Conservation (phyloP, 2,888 invertebrate genomes). For the Folsomia candida region DNA sequence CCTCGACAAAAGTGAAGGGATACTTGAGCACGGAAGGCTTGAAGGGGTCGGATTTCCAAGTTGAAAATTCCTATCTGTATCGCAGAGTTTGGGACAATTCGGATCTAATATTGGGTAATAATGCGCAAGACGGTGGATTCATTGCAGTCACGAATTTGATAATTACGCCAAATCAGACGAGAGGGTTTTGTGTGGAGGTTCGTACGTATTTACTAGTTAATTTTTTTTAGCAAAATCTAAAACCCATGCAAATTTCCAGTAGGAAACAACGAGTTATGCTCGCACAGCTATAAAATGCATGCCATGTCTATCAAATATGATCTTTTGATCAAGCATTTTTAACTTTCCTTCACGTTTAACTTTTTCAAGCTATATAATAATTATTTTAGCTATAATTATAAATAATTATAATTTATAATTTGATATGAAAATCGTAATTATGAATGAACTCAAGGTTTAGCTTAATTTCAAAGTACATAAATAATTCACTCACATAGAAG, state of each 20-base stretch:
- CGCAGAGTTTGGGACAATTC: conserved; percentile 56
- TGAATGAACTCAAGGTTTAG: no score
- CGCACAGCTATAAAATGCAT: not conserved
- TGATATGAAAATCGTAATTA: no score
- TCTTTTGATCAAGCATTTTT: no score
- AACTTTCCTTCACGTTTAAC: no score
- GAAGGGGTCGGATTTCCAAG: conserved; percentile 37
- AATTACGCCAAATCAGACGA: conserved; percentile 56
- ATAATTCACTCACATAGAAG: no score
- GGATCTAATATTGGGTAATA: conserved; percentile 55
- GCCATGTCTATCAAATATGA: not conserved
- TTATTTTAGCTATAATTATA: no score
- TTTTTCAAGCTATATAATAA: no score
- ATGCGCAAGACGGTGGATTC: conserved; percentile 56
- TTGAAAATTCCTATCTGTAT: conserved; percentile 47
- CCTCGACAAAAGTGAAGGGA: conserved; percentile 59
- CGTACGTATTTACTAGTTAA: conserved; percentile 9
- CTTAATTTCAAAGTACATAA: no score
- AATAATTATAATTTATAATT: no score
- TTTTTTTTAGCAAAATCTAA: no score
- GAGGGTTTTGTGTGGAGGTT: conserved; percentile 54
- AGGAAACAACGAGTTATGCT: not conserved
- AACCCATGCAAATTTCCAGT: no score
- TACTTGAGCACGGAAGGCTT: conserved; percentile 53
- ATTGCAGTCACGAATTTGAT: conserved; percentile 58